Evolutionary conservation across 2,113 vertebrate species (phyloP), one percentile per base, ranked within the genome.

Genomic region (Beaufortia kweichowensis): DNA sequence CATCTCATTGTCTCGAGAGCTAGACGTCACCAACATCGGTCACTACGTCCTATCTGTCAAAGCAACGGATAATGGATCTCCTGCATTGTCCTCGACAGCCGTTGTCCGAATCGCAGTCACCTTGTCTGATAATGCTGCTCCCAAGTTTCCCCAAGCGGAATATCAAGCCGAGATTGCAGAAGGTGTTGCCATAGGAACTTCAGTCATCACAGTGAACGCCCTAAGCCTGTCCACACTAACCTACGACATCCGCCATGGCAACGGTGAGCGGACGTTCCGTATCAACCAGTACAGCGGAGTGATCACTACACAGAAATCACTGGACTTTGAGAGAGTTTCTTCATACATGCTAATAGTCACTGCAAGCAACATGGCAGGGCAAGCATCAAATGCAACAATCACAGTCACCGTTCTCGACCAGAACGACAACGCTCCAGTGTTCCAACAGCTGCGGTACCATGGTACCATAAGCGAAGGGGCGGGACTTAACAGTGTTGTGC

Each of bases 241-340:
- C 65, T 99, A 97, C 59, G 95, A 98, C 70, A 91, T 99, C 83
- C 96, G 92, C 79, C 91, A 91, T 57, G 97, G 96, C 61, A 96
- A 98, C 29, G 19, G 74, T 0, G 87, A 93, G 55, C 92, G 90
- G 11, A 84, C 88, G 24, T 99, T 99, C 78, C 86, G 92, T 62
- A 93, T 99, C 79, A 99, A 99, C 80, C 96, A 96, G 0, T 98
- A 98, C 80, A 96, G 97, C 55, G 97, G 97, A 39, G 96, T 97
- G 19, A 89, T 99, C 83, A 96, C 94, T 6, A 96, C 91, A 59
- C 94, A 93, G 41, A 95, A 89, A 75, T 28, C 78, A 7, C 91
- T 97, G 17, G 97, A 98, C 86, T 98, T 94, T 23, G 97, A 98
- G 83, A 89, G 4, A 0, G 81, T 83, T 70, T 82, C 94, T 14